These are phyloP conservation scores for Cosmorhoe ocellata DNA, from an alignment of 2,888 invertebrate species.

Conservation along the genomic window DNA sequence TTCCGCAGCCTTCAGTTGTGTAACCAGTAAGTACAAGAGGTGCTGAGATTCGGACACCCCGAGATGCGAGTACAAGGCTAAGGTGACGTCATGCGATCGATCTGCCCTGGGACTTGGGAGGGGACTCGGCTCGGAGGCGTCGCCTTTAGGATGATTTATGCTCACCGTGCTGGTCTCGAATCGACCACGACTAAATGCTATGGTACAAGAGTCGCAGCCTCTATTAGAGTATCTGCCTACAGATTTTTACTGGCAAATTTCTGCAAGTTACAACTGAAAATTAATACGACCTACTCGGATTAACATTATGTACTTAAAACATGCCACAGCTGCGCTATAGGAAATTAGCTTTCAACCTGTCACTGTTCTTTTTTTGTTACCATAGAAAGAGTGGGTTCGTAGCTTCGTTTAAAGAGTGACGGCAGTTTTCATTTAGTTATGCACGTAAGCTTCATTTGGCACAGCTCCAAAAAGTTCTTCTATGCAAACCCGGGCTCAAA, in stretches of 20 bases:
- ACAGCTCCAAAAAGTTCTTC: conserved; percentile 15
- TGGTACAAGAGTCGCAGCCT: neutral
- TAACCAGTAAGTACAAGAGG: conserved; percentile 25
- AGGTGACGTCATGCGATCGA: conserved; percentile 78
- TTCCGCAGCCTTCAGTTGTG: conserved; percentile 27
- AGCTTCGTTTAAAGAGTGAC: conserved; percentile 1
- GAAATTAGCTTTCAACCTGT: no score
- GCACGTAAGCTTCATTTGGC: conserved; percentile 20
- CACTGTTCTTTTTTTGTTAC: neutral
- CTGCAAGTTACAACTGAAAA: no score
- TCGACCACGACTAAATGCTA: conserved; percentile 12
- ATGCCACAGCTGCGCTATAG: no score
- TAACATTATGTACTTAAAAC: no score
- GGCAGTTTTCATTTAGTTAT: conserved; percentile 13
- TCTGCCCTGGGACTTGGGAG: conserved; percentile 37
- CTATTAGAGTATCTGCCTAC: no score
- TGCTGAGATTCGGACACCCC: conserved; percentile 30
- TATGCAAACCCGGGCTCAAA: conserved; percentile 7
- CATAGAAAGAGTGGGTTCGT: neutral
- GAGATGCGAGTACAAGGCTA: conserved; percentile 55
- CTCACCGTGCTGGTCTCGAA: conserved; percentile 14
- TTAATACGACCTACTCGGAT: no score
- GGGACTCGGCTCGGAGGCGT: conserved; percentile 21
- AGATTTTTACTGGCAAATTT: no score
- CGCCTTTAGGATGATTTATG: conserved; percentile 26